A percentile compares a stretch with the other conserved stretches of the same genome.
Conservation (phyloP, 2,888 invertebrate genomes). For the Andrena dorsata region DNA sequence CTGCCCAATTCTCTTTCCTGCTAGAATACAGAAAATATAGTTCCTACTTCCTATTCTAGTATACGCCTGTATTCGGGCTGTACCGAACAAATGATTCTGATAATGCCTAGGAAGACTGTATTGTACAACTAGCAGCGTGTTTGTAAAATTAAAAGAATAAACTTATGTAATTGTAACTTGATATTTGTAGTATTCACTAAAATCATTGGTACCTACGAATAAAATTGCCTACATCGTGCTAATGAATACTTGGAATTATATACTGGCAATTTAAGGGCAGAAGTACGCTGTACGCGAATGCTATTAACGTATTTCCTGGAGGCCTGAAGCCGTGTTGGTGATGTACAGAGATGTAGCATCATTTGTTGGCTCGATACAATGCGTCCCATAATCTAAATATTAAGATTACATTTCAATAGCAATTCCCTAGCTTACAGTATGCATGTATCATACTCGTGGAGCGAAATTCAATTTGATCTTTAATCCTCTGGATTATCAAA, state of each 20-base stretch:
- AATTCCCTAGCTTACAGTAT: neutral
- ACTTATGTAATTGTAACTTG: no score
- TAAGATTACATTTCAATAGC: neutral
- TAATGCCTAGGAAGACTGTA: no score
- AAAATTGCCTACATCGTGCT: neutral
- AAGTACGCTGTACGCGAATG: neutral
- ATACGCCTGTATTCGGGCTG: no score
- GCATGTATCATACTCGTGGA: neutral
- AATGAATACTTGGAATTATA: neutral
- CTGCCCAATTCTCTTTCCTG: no score
- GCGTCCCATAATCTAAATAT: neutral
- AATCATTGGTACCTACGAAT: no score
- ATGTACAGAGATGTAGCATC: neutral
- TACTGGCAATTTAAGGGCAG: neutral
- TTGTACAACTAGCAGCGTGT: no score
- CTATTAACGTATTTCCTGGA: neutral
- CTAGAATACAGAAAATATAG: no score
- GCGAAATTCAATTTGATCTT: neutral
- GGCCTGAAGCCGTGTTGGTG: neutral
- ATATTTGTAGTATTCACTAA: no score
- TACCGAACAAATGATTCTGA: no score
- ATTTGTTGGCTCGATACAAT: neutral
- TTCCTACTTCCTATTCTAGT: no score
- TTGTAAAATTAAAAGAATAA: no score
- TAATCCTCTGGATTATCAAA: neutral